These are phyloP conservation scores for Callyntrura guangdongensis DNA, from an alignment of 2,888 invertebrate genomes.

Conservation along the genomic window DNA sequence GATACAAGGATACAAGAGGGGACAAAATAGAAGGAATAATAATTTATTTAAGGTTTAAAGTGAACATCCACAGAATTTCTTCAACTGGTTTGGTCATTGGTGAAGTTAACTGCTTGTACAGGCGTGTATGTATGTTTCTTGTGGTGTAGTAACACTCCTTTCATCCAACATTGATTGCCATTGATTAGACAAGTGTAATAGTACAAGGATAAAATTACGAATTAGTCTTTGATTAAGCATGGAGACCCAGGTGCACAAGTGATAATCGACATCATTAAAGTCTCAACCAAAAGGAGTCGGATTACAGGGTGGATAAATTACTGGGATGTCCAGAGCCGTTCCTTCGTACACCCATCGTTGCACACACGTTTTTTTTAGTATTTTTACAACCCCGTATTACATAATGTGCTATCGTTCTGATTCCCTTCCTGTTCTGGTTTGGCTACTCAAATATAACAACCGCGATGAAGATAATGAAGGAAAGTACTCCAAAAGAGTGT, in stretches of 20 bases:
- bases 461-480: not conserved
- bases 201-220: conserved; percentile 75
- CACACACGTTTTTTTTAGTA: no score
- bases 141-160: conserved; percentile 30
- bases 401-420: not conserved
- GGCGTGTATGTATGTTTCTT: not conserved
- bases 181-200: conserved; percentile 75
- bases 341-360: not conserved
- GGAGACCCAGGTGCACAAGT: conserved; percentile 77
- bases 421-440: conserved; percentile 51
- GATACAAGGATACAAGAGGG: conserved; percentile 29
- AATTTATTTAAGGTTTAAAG: no score
- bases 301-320: conserved; percentile 47
- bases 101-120: no score
- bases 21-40: not conserved
- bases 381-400: no score
- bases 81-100: not conserved
- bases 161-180: conserved; percentile 72
- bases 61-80: no score
- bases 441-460: not conserved
- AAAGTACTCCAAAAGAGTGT: conserved; percentile 53
- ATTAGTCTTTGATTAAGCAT: conserved; percentile 77
- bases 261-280: conserved; percentile 78
- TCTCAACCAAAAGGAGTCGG: conserved; percentile 37
- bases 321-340: not conserved